Conservation (phyloP, 2,797 vertebrate genomes). For the Chelmon rostratus region DNA sequence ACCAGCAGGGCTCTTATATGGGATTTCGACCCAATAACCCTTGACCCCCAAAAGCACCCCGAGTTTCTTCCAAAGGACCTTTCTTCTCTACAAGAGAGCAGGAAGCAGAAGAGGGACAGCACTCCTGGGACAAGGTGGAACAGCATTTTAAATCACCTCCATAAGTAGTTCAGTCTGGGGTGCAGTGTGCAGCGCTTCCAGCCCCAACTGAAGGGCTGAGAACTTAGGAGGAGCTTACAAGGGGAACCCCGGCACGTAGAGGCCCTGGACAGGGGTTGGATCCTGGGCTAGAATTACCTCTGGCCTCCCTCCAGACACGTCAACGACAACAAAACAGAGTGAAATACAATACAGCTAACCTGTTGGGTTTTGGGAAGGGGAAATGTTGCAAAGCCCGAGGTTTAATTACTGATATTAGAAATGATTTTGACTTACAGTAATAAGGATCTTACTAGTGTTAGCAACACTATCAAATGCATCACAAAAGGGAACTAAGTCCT, state of each 20-base stretch:
- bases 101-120: constrained; percentile 73
- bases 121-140: constrained; percentile 72
- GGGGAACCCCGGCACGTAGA: constrained; percentile 78
- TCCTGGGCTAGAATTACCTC: constrained; percentile 79
- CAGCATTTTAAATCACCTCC: constrained; percentile 74
- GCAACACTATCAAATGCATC: neutral
- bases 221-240: constrained; percentile 73
- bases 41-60: constrained; percentile 38
- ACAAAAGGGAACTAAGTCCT: constrained; percentile 14
- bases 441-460: constrained; percentile 4
- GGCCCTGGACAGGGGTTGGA: constrained; percentile 77
- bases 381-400: neutral
- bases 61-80: constrained; percentile 43
- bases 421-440: constrained; percentile 20
- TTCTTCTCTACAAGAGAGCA: constrained; percentile 58
- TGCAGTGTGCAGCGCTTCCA: constrained; percentile 59
- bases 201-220: constrained; percentile 52
- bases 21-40: constrained; percentile 47
- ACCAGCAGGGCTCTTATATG: constrained; percentile 20
- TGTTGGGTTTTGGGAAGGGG: constrained; percentile 7
- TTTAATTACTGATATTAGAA: constrained; percentile 18
- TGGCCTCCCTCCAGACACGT: constrained; percentile 78
- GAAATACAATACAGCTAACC: constrained; percentile 33
- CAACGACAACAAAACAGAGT: constrained; percentile 58
- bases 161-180: constrained; percentile 78